Evolutionary conservation across 2,113 vertebrate species (phyloP), one percentile per base, ranked within the genome.

Genomic region (Dryoscopus gambensis): DNA sequence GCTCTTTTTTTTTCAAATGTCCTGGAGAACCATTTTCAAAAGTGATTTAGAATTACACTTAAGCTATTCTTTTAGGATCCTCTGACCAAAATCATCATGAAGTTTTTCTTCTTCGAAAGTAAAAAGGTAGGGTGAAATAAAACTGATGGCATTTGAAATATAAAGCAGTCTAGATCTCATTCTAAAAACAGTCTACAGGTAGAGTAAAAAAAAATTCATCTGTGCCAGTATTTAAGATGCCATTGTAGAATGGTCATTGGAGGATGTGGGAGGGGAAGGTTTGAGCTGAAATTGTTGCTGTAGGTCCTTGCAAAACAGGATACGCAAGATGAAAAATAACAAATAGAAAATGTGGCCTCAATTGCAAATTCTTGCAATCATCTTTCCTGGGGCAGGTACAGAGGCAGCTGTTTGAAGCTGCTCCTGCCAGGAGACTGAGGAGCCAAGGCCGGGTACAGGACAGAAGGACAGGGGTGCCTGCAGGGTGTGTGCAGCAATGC

Each of bases 401-500:
- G 33, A 59, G 39, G 39, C 39, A 57, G 42, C 19, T 40, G 5
- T 23, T 56, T 2, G 5, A 55, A 57, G 56, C 18, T 62, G 28
- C 39, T 13, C 6, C 40, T 35, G 7, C 18, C 22, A 22, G 75
- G 15, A 65, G 35, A 3, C 25, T 37, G 74, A 59, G 55, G 33
- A 28, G 15, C 17, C 62, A 31, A 13, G 11, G 31, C 8, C 44
- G 53, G 37, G 27, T 93, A 2, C 1, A 11, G 71, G 27, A 25
- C 18, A 55, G 49, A 46, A 31, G 21, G 30, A 33, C 9, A 3
- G n/a, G 11, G n/a, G 27, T 47, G 28, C 20, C 40, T 3, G 4
- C 23, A 22, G 35, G 3, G 16, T 1, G 0, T 13, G 0, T 3
- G 1, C 5, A 1, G 21, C 52, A 6, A 1, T 9, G 37, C 13